Evolutionary conservation across 2,797 vertebrate genomes (phyloP).

Genomic region (Vultur gryphus): DNA sequence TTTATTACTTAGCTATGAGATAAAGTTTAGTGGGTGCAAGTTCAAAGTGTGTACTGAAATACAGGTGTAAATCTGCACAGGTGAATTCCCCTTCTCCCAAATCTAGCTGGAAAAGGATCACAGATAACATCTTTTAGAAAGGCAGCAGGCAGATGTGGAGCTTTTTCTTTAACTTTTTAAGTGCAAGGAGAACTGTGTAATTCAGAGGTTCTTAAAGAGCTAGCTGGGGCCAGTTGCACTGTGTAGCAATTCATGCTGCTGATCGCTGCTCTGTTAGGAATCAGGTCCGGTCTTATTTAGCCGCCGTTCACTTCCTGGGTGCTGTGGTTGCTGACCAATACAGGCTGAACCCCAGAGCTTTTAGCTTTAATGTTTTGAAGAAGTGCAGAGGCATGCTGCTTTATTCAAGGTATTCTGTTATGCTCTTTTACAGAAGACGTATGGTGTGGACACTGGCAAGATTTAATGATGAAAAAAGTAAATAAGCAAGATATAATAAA

Average conservation of each 20-base stretch:
- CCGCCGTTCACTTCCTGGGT: accelerated
- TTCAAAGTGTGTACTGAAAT: not conserved
- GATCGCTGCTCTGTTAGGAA: not conserved
- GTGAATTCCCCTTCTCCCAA: not conserved
- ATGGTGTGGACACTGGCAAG: not conserved
- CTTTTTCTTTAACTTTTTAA: accelerated
- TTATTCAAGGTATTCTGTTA: not conserved
- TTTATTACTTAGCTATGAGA: not conserved
- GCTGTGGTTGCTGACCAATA: not conserved
- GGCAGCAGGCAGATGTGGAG: not conserved
- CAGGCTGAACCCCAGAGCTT: not conserved
- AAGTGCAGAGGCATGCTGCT: not conserved
- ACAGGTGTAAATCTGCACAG: not conserved
- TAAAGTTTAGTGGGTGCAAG: not conserved
- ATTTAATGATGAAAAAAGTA: not conserved
- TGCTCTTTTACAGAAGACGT: not conserved
- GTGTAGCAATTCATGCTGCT: not conserved
- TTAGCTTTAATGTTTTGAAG: not conserved
- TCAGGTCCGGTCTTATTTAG: not conserved
- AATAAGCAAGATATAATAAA: not conserved
- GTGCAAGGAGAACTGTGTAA: not conserved
- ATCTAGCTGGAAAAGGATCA: not conserved
- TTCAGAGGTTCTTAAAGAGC: not conserved
- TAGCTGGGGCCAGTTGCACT: not conserved
- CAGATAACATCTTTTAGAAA: not conserved